Percentiles rank a stretch among this genome's conserved stretches.
These are phyloP conservation scores for Eira barbara DNA, from an alignment of 2,113 vertebrate species.

Conservation along the genomic window DNA sequence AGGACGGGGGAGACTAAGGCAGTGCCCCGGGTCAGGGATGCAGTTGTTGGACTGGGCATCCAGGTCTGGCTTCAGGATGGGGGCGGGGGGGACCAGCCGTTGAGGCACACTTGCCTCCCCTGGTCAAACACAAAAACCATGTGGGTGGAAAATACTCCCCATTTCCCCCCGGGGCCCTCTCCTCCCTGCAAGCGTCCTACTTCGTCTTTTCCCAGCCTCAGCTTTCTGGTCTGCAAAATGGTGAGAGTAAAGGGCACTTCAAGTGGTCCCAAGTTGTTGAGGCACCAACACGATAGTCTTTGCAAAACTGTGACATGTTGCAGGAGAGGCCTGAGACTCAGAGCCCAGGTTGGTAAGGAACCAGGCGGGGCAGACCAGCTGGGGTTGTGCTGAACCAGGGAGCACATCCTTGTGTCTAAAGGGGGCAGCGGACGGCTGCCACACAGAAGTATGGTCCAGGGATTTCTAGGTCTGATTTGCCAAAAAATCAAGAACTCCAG, in stretches of 20 bases:
- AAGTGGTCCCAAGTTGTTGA: not conserved
- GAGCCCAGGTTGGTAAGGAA: not conserved
- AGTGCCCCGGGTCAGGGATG: not conserved
- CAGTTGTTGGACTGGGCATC: not conserved
- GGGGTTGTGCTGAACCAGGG: not conserved
- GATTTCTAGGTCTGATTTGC: not conserved
- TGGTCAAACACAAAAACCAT: not conserved
- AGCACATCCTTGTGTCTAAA: not conserved
- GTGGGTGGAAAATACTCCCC: not conserved
- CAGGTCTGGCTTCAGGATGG: not conserved
- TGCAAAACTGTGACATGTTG: not conserved
- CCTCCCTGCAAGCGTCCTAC: not conserved
- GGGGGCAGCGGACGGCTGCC: not conserved
- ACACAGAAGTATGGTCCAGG: not conserved
- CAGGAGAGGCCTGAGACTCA: not conserved
- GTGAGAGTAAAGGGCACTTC: no score
- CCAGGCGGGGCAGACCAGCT: no score
- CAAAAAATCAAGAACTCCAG: not conserved
- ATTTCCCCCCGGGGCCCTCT: not conserved
- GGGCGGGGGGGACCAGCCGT: accelerated
- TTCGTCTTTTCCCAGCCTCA: not conserved
- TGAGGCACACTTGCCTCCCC: not conserved
- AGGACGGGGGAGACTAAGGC: not conserved
- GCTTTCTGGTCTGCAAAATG: not conserved
- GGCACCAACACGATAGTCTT: accelerated